These are phyloP conservation scores for Hydractinia echinata DNA, from an alignment of 30 jellyfish, hydroid and myxozoan genomes.

Conservation along the genomic window DNA sequence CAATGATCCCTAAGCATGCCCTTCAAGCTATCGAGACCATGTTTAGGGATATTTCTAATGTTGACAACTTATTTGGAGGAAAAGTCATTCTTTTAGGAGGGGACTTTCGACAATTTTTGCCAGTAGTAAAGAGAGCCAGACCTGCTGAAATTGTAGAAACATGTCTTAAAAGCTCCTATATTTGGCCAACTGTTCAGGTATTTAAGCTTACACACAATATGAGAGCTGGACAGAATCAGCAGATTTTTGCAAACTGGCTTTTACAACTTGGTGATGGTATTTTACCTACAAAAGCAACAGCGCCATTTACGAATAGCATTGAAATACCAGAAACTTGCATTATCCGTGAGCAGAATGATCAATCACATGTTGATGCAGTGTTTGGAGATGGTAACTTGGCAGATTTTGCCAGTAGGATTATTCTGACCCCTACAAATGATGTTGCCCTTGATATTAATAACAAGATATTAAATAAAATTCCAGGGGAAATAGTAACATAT, in stretches of 20 bases:
- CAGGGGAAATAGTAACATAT: too few species aligned
- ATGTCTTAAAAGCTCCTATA: too few species aligned
- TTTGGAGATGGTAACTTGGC: neutral
- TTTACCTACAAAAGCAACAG: conserved; percentile 1
- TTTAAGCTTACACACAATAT: conserved; percentile 7
- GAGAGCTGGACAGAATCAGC: conserved; percentile 11
- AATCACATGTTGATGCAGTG: neutral
- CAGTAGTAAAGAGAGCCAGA: too few species aligned
- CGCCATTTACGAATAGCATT: conserved; percentile 11
- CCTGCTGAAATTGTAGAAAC: too few species aligned
- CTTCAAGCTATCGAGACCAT: conserved; percentile 6
- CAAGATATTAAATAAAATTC: too few species aligned
- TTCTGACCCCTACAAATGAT: neutral
- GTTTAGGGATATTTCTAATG: conserved; percentile 25
- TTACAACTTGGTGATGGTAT: conserved; percentile 26
- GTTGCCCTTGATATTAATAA: too few species aligned
- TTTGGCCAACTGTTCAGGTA: conserved; percentile 19
- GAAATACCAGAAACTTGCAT: conserved; percentile 7
- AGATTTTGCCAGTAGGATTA: conserved; percentile 13
- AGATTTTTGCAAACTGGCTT: neutral
- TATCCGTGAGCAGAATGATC: conserved; percentile 3
- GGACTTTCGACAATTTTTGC: too few species aligned
- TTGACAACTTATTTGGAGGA: conserved; percentile 39
- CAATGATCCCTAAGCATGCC: conserved; percentile 41
- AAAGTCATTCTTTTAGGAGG: neutral